Percentiles rank a stretch among this genome's conserved stretches.
phyloP scores from a whole-genome alignment of 2,888 invertebrate species.

The Acleris holmiana region DNA sequence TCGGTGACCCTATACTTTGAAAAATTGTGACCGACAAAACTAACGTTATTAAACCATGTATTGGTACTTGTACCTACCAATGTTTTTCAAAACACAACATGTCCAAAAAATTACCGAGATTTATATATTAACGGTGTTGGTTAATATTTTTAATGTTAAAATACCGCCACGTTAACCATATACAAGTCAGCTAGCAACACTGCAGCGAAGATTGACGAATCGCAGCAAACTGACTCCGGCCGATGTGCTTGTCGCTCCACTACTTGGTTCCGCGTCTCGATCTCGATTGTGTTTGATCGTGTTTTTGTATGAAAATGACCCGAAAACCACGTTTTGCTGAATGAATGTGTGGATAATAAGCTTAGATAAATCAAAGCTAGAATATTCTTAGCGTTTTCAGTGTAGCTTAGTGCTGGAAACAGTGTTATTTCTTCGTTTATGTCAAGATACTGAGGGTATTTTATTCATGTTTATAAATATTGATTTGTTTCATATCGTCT shows the following conservation, averaged over 20 bases:
- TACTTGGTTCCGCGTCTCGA: slow-evolving; percentile 46
- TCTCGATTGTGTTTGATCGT: slow-evolving; percentile 49
- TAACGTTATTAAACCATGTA: too few relatives aligned
- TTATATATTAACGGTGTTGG: neutral
- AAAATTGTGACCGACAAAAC: too few relatives aligned
- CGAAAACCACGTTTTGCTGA: slow-evolving; percentile 54
- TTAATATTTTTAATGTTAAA: neutral
- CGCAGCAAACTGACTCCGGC: slow-evolving; percentile 62
- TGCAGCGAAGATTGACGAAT: slow-evolving; percentile 51
- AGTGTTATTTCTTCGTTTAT: slow-evolving; percentile 46
- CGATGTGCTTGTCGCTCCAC: slow-evolving; percentile 55
- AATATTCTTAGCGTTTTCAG: slow-evolving; percentile 39
- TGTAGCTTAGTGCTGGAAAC: slow-evolving; percentile 50
- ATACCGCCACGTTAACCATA: neutral
- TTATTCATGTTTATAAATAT: slow-evolving; percentile 82
- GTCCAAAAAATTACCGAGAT: too few relatives aligned
- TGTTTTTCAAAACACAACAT: too few relatives aligned
- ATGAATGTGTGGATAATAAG: slow-evolving; percentile 51
- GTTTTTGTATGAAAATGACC: slow-evolving; percentile 69
- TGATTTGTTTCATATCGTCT: slow-evolving; percentile 74
- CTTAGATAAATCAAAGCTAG: slow-evolving; percentile 11
- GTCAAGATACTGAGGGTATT: slow-evolving; percentile 60
- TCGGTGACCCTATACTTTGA: too few relatives aligned
- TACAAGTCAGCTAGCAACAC: slow-evolving; percentile 40
- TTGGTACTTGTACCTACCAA: too few relatives aligned